Evolutionary conservation across 2,797 vertebrate genomes (phyloP).

Genomic region (Diceros bicornis): DNA sequence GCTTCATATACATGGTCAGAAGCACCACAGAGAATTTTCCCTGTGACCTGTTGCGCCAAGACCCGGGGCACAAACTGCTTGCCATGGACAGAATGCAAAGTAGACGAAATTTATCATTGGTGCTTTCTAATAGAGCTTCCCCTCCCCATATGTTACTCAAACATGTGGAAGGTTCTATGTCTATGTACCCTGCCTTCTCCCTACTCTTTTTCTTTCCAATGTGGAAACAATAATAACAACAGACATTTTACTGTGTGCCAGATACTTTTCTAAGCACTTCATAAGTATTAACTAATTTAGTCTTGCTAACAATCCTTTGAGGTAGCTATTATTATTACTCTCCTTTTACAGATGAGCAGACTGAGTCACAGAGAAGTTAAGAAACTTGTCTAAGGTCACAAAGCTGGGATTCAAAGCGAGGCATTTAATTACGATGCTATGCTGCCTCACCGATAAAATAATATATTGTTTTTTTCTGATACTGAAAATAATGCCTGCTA

Average conservation of each 20-base stretch:
- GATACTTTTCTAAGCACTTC: not conserved
- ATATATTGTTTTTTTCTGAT: not conserved
- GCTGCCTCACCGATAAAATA: not conserved
- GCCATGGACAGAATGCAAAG: not conserved
- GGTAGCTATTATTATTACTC: not conserved
- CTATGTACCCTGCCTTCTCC: not conserved
- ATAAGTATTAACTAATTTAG: not conserved
- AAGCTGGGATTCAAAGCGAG: not conserved
- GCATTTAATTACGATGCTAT: not conserved
- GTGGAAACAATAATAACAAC: not conserved
- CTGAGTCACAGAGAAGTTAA: slow-evolving; percentile 5
- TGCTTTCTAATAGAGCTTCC: not conserved
- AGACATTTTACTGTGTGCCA: not conserved
- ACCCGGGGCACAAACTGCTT: not conserved
- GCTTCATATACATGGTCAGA: not conserved
- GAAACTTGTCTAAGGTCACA: slow-evolving; percentile 48
- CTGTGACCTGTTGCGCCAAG: not conserved
- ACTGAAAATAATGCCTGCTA: not conserved
- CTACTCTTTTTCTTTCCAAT: not conserved
- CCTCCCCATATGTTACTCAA: not conserved
- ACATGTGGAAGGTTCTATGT: not conserved
- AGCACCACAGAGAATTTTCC: not conserved
- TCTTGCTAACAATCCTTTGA: not conserved
- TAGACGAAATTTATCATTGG: not conserved
- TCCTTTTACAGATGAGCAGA: not conserved